phyloP scores from a whole-genome alignment of 1,140 invertebrate species.

The Thaumatotibia leucotreta region DNA sequence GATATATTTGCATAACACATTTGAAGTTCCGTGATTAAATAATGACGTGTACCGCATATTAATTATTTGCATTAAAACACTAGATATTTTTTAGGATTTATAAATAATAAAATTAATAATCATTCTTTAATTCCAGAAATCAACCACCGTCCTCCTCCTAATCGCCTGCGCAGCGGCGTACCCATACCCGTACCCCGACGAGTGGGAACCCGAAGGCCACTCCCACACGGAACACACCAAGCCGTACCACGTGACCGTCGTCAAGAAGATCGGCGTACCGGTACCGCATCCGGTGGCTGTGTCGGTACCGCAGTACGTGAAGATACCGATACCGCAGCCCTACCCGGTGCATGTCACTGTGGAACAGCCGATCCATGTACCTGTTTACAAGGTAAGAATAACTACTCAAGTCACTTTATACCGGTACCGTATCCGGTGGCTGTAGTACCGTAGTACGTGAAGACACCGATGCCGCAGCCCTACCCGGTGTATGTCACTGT shows the following conservation, averaged over 20 bases:
- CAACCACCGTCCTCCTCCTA: constrained; percentile 77
- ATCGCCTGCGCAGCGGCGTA: constrained; percentile 82
- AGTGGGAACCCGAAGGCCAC: constrained; percentile 89
- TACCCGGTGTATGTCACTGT: no score
- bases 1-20: no score
- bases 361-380: constrained; percentile 84
- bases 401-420: constrained; percentile 57
- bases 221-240: constrained; percentile 82
- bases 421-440: constrained; percentile 86
- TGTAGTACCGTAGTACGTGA: no score
- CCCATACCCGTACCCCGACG: constrained; percentile 81
- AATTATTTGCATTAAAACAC: no score
- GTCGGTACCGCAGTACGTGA: constrained; percentile 84
- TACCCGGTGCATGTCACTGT: constrained; percentile 84
- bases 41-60: no score
- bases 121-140: constrained; percentile 43
- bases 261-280: constrained; percentile 85
- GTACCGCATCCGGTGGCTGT: constrained; percentile 86
- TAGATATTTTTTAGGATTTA: no score
- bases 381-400: constrained; percentile 84
- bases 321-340: constrained; percentile 84
- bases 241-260: constrained; percentile 83
- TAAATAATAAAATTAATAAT: no score
- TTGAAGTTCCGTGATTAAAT: no score
- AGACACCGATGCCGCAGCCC: no score